Conservation (phyloP, 2,113 vertebrate genomes). For the Azemiops feae region DNA sequence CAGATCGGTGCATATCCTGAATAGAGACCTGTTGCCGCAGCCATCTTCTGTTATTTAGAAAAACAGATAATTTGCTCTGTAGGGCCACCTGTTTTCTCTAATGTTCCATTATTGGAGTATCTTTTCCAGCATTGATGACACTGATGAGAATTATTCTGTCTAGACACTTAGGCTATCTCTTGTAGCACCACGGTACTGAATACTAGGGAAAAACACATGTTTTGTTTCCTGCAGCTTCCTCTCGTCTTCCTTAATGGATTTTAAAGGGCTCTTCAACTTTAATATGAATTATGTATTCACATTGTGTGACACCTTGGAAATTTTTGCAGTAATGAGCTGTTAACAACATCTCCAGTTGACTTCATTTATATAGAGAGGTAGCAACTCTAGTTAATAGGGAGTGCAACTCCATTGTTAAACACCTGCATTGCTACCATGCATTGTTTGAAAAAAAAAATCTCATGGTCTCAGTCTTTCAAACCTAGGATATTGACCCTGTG, state of each 20-base stretch:
- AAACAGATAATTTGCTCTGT: background rate
- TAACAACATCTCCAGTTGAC: conserved; percentile 50
- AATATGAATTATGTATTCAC: conserved; percentile 24
- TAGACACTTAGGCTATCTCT: conserved; percentile 2
- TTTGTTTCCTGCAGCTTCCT: background rate
- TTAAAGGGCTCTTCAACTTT: conserved; percentile 4
- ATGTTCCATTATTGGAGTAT: background rate
- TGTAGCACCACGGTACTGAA: background rate
- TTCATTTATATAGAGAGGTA: conserved; percentile 54
- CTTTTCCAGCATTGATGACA: conserved; percentile 1
- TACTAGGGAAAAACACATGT: background rate
- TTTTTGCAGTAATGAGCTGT: conserved; percentile 45
- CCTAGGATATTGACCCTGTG: background rate
- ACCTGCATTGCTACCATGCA: conserved; percentile 12
- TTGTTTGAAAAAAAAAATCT: background rate
- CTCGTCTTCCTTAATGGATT: conserved; percentile 1
- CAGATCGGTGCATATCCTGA: background rate
- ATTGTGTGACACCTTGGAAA: conserved; percentile 37
- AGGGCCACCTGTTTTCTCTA: background rate
- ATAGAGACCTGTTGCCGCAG: background rate
- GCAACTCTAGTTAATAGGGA: conserved; percentile 61
- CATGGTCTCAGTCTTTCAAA: background rate
- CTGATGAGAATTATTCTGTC: background rate
- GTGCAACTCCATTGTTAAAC: conserved; percentile 59
- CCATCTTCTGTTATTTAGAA: background rate